phyloP scores from a whole-genome alignment of 2,888 invertebrate species.

The Tinea semifulvella region DNA sequence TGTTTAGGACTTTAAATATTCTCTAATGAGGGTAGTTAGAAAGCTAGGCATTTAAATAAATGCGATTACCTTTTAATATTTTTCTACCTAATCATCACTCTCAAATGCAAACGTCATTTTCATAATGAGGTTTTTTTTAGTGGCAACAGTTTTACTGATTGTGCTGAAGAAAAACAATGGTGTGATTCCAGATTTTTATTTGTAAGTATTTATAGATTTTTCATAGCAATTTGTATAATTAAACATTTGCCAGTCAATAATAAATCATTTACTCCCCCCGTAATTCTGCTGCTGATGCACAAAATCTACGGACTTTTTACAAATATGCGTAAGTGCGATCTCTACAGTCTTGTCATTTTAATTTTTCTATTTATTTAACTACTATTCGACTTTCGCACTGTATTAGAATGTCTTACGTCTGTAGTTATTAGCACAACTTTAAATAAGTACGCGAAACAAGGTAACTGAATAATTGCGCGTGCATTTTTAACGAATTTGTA shows the following conservation, averaged over 20 bases:
- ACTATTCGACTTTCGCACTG: conserved; percentile 62
- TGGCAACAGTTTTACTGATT: conserved; percentile 53
- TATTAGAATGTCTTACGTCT: conserved; percentile 29
- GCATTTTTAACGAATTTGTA: background rate
- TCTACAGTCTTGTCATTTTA: conserved; percentile 50
- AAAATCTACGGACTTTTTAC: background rate
- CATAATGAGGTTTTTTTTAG: conserved; percentile 29
- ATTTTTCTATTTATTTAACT: conserved; percentile 56
- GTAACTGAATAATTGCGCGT: background rate
- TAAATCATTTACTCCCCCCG: background rate
- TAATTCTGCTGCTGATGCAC: background rate
- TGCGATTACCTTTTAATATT: no score
- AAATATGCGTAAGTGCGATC: conserved; percentile 2
- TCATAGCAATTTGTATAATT: conserved; percentile 49
- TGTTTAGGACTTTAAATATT: no score
- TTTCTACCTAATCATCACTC: no score
- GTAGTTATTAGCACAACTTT: background rate
- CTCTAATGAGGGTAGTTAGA: no score
- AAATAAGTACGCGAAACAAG: background rate
- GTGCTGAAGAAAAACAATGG: conserved; percentile 67
- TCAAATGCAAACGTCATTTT: no score
- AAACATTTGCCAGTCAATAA: conserved; percentile 20
- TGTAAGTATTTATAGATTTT: conserved; percentile 65
- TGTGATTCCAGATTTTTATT: conserved; percentile 68
- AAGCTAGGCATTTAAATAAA: no score